Evolutionary conservation across 2,888 invertebrate species (phyloP), one percentile per base, ranked within the genome.

Genomic region (Gandaritis pyraliata): DNA sequence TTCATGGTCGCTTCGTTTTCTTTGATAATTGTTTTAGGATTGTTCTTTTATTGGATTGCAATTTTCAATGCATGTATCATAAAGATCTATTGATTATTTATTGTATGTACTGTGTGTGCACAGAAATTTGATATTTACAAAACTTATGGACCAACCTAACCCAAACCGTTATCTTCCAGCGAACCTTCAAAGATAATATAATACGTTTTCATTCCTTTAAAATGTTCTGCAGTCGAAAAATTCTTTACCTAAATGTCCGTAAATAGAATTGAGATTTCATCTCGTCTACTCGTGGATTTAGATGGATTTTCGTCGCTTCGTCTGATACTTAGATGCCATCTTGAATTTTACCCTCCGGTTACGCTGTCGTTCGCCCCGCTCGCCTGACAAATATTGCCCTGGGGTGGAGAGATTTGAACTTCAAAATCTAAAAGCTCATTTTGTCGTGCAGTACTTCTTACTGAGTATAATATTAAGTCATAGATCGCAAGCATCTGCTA

Each of bases 341-440:
- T 61, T 45, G 48, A 61, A 52, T 57, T 61, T 61, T 23, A 61
- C 29, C 18, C 52, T 48, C 57, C 52, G 52, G n/a, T 57, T 61
- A 52, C 41, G 36, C 36, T 54, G n/a, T 49, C 38, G 38, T 29
- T 61, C 33, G 30, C 30, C 30, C 10, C 30, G 30, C 30, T 55
- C 55, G 43, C n/a, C 45, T 43, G 38, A 49, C 23, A 50, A 38
- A 49, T 38, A 54, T 49, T 23, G 30, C 39, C 16, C 13, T 46
- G 38, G 47, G 39, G 48, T 51, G 45, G 7, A 41, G 15, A 13
- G 46, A n/a, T 54, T 54, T 46, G 23, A 23, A 33, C 13, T 46
- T 54, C 7, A 29, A 30, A 30, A 52, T 41, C 10, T 30, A 30
- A 30, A 30, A 30, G 30, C 30, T 30, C 30, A 41, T 41, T 8